Base-by-base conservation (phyloP, 2,113 vertebrate species). In the Phalacrocorax brasilianus region DNA sequence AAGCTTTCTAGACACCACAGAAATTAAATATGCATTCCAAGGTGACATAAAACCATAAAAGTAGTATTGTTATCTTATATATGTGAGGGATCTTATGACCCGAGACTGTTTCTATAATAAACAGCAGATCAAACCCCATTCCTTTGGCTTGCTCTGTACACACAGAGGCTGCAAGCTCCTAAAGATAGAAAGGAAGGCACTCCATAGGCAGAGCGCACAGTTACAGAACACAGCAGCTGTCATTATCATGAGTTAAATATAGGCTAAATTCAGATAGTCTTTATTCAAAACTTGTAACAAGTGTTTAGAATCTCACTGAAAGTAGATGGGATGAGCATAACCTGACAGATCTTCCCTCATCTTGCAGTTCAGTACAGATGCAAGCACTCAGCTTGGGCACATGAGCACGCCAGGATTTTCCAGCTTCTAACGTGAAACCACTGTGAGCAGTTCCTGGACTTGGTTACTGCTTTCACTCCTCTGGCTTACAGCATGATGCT, bases 151-250 rank as follows among this genome's bases (percentile, higher is more conserved):
- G 66, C 40, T 55, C 28, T 93, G 75, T 56, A 50, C 50, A 50
- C 53, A 62, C 8, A 76, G 42, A 66, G 33, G 38, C 45, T 90
- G 58, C 38, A 76, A 93, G 11, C 28, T 20, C 70, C 90, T 90
- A 95, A 97, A 96, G 82, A 91, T 91, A 96, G 95, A 93, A 85
- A 88, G 65, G 22, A 85, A 80, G 79, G n/a, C 50, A 62, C 59
- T 88, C 62, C 75, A 88, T n/a, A 86, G 72, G 35, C 90, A 82
- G 47, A 77, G 27, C 59, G 53, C 59, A 58, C 55, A 56, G 65
- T 85, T 87, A 79, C 50, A 38, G 91, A 91, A 79, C 1, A 19
- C 27, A 95, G 56, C 89, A 91, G 63, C 77, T 87, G 80, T 73
- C 74, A 72, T 91, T 76, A 90, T 53, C 14, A 42, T 76, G 71